Evolutionary conservation across 2,888 invertebrate genomes (phyloP).

Genomic region (Mythimna ferrago): DNA sequence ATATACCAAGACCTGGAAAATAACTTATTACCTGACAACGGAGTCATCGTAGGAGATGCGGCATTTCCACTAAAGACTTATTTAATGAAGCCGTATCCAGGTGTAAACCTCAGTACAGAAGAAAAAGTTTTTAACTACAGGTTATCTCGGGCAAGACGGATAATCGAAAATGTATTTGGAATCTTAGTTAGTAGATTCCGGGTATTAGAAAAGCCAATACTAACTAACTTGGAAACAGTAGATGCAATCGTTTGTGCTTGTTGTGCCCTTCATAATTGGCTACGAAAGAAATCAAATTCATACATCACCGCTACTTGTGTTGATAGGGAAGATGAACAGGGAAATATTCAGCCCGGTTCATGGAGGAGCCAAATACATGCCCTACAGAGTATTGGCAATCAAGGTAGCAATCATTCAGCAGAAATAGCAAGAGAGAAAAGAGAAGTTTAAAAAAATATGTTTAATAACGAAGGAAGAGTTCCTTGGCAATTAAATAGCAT

Average conservation of each 20-base stretch:
- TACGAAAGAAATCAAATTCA: constrained; percentile 36
- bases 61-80: constrained; percentile 29
- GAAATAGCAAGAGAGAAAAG: constrained; percentile 40
- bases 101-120: constrained; percentile 3
- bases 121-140: constrained; percentile 35
- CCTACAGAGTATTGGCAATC: constrained; percentile 54
- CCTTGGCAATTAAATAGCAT: background rate
- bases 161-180: constrained; percentile 14
- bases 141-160: constrained; percentile 5
- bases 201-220: constrained; percentile 37
- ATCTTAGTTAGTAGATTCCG: constrained; percentile 46
- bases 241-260: constrained; percentile 50
- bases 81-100: constrained; percentile 30
- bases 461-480: constrained; percentile 54
- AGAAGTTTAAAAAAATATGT: constrained; percentile 43
- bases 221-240: constrained; percentile 42
- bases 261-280: constrained; percentile 49
- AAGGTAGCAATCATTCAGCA: constrained; percentile 55
- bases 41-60: constrained; percentile 19
- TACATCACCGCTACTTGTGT: constrained; percentile 50
- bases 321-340: constrained; percentile 47
- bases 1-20: too few relatives aligned
- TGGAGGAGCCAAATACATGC: constrained; percentile 20
- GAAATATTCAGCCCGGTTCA: constrained; percentile 42
- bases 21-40: too few relatives aligned